Evolutionary conservation across 2,797 vertebrate species (phyloP), one percentile per base, ranked within the genome.

Genomic region (Delichon dasypus): DNA sequence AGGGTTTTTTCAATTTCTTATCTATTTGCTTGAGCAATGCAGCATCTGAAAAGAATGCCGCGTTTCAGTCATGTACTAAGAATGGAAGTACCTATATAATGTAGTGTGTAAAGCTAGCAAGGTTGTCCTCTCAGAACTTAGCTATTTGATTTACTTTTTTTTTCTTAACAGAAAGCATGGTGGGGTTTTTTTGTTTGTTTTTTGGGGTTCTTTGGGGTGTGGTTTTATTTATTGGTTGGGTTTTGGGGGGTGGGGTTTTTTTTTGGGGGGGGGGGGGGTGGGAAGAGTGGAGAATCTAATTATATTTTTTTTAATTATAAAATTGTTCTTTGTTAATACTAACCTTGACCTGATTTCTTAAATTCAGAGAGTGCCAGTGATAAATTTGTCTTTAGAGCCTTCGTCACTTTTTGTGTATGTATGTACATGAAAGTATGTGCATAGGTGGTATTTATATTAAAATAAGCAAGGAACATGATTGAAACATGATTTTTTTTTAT

Each of bases 251-350:
- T 64, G 11, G 40, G 40, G 40, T 15, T 42, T 91, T 72, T 91
- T 72, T n/a, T 29, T 38, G 7, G 5, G 8, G 15, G 34, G 20
- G 5, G 27, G 13, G 22, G 55, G 30, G 32, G 54, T 10, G 26
- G 16, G 29, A 8, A 38, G 36, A 38, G 36, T 29, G 32, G 19
- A 68, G 45, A 88, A 71, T 96, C 91, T 96, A 94, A 96, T 95
- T 95, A 93, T 93, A 95, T 32, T 65, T 82, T 72, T 96, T 92
- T 93, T 95, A 94, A 95, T 96, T 95, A 93, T 91, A 90, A 95
- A 94, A 70, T 57, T 95, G 89, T 94, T 96, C 93, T 94, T 29
- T 79, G 38, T 48, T 96, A 88, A 58, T 72, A 38, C 50, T 96
- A 90, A 68, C 67, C 74, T 96, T 96, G 89, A 95, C 89, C 94